Base-by-base conservation (phyloP, 2,113 vertebrate genomes). In the Planiliza haematocheilus region DNA sequence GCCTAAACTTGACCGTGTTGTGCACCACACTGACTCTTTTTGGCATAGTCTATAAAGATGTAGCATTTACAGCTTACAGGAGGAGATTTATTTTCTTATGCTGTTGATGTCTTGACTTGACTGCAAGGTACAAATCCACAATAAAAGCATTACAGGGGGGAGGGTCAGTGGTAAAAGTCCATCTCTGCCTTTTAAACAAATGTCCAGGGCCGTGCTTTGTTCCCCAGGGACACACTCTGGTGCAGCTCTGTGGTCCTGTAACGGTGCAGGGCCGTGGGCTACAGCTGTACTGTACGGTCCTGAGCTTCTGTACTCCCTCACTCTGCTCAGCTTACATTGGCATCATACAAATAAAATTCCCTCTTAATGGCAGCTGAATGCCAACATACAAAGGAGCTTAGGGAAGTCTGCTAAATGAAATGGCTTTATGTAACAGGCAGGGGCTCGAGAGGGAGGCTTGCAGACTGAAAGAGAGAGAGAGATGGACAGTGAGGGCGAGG, bases 341-440 rank as follows among this genome's bases (percentile, higher is more conserved):
- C 90, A 85, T 92, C 86, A 85, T 84, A 91, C 86, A 90, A 90
- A 92, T 89, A 84, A 92, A 93, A 76, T 93, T 88, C 86, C 86
- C 79, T 85, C 83, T 89, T 91, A 93, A 93, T 91, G 90, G 91
- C 82, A 90, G 85, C 82, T 88, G 91, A 91, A 90, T 89, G 87
- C 91, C 85, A 89, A 83, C 71, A 89, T 91, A 89, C 77, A 93
- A 92, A 94, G 77, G 59, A 82, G 89, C 76, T 89, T 93, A 92
- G 81, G 65, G 88, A 86, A 68, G 77, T 80, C 64, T 86, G 87
- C 86, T 86, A 77, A 90, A 91, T 86, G 80, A 94, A 91, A 77
- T 88, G 90, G 82, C 88, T 78, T 93, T 90, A 91, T 85, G 86
- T 93, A 93, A 93, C 82, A 63, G 65, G 48, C 82, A 73, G 88